phyloP scores from a whole-genome alignment of 2,797 vertebrate genomes.

The Anguilla anguilla region DNA sequence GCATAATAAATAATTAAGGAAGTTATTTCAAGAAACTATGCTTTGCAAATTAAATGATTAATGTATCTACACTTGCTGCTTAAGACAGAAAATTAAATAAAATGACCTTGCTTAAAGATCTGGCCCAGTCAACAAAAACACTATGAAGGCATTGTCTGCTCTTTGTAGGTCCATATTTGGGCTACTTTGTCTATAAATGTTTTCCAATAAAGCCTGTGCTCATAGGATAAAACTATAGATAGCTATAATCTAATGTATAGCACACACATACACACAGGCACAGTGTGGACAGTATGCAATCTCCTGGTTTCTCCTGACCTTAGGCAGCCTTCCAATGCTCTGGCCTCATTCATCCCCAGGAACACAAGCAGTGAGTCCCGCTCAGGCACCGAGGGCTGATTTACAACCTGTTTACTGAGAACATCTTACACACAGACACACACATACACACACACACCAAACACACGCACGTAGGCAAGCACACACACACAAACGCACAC shows the following conservation, averaged over 20 bases:
- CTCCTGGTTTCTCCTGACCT: slow-evolving; percentile 24
- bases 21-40: background rate
- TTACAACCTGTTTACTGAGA: slow-evolving; percentile 8
- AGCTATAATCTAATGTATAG: background rate
- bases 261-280: slow-evolving; percentile 7
- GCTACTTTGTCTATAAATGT: background rate
- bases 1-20: background rate
- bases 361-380: slow-evolving; percentile 4
- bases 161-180: background rate
- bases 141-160: background rate
- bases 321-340: slow-evolving; percentile 27
- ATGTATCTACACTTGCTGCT: background rate
- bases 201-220: background rate
- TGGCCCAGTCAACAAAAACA: background rate
- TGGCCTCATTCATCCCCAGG: slow-evolving; percentile 23
- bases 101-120: background rate
- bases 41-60: background rate
- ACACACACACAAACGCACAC: slow-evolving; percentile 23
- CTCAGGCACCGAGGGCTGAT: slow-evolving; percentile 2
- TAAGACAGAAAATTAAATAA: background rate
- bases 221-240: background rate
- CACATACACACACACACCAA: slow-evolving; percentile 31
- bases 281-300: background rate
- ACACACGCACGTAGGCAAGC: background rate
- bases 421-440: background rate